Conservation (phyloP, 2,888 invertebrate genomes). For the Calameuta filiformis region DNA sequence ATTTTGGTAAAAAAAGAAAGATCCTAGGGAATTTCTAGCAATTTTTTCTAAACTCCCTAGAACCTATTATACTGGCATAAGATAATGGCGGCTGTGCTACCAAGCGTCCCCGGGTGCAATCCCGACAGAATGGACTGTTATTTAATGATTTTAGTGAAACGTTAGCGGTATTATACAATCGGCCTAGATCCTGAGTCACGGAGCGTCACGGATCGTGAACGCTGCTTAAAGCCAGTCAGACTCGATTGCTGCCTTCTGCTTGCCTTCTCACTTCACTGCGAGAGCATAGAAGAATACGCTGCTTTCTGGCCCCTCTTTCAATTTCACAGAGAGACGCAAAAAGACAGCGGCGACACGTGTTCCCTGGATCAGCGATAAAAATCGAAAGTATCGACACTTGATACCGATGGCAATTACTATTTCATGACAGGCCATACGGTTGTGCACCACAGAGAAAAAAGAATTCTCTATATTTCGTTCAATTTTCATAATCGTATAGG, state of each 20-base stretch:
- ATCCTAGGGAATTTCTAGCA: no score
- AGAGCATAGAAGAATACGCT: not conserved
- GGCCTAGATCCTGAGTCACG: constrained; percentile 66
- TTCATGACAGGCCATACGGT: not conserved
- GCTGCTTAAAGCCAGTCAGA: constrained; percentile 29
- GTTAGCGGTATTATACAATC: constrained; percentile 64
- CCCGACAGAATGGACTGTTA: constrained; percentile 59
- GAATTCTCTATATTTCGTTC: not conserved
- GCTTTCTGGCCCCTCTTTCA: not conserved
- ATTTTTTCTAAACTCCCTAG: not conserved
- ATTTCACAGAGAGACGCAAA: not conserved
- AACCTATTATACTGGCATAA: not conserved
- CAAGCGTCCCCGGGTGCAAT: constrained; percentile 18
- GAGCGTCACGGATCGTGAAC: constrained; percentile 65
- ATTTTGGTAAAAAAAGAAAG: not conserved
- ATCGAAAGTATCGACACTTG: not conserved
- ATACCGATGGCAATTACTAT: not conserved
- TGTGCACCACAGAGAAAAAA: not conserved
- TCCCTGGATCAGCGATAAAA: not conserved
- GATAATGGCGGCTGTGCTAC: not conserved
- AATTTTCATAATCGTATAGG: not conserved
- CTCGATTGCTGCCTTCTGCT: not conserved
- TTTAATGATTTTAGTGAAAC: constrained; percentile 66
- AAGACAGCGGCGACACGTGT: not conserved
- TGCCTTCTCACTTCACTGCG: not conserved